A percentile compares a stretch with the other conserved stretches of the same genome.
phyloP scores from a whole-genome alignment of 2,888 invertebrate species.

The Athetis lepigone region DNA sequence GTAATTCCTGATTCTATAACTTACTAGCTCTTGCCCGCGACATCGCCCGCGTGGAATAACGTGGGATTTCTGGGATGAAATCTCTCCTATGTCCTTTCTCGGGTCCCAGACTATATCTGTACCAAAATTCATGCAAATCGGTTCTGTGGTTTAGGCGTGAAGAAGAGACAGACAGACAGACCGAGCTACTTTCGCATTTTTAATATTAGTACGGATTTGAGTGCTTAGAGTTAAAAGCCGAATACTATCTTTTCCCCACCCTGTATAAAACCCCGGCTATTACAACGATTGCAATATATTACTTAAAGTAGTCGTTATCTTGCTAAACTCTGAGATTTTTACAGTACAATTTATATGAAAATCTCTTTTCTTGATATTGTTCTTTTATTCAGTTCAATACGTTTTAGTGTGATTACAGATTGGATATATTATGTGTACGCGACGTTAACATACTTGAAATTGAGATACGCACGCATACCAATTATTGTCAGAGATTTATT shows the following conservation, averaged over 20 bases:
- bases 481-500: constrained; percentile 15
- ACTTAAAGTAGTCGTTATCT: constrained; percentile 63
- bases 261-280: constrained; percentile 50
- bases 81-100: too few species aligned
- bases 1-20: too few species aligned
- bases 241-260: background rate
- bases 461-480: background rate
- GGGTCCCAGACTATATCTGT: too few species aligned
- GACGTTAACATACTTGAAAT: background rate
- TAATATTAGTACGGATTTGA: too few species aligned
- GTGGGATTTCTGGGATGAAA: too few species aligned
- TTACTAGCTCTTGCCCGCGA: too few species aligned
- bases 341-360: constrained; percentile 56
- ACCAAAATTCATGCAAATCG: too few species aligned
- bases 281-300: constrained; percentile 66
- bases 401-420: constrained; percentile 46
- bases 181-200: too few species aligned
- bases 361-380: constrained; percentile 32
- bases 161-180: too few species aligned
- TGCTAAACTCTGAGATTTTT: constrained; percentile 58
- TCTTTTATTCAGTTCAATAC: constrained; percentile 28
- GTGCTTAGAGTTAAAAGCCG: background rate
- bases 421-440: constrained; percentile 18
- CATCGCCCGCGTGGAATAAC: too few species aligned
- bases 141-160: too few species aligned